Evolutionary conservation across 2,888 invertebrate genomes (phyloP).

Genomic region (Arrhopalites spinosus): DNA sequence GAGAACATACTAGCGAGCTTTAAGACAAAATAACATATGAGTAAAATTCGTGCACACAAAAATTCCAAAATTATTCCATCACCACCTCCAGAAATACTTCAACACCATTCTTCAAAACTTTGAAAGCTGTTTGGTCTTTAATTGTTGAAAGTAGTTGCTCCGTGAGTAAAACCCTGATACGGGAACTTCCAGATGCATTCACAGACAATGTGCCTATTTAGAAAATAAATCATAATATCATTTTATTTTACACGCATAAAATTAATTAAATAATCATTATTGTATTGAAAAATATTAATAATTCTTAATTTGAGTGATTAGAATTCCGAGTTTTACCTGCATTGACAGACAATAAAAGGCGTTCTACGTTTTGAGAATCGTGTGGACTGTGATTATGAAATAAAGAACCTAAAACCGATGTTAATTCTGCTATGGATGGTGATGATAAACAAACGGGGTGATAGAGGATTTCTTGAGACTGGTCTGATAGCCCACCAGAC

Average conservation of each 20-base stretch:
- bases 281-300: too few relatives aligned
- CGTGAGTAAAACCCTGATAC: constrained; percentile 53
- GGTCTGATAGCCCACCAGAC: background rate
- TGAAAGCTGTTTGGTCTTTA: constrained; percentile 55
- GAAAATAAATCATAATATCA: too few relatives aligned
- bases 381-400: constrained; percentile 46
- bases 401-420: constrained; percentile 50
- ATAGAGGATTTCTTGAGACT: constrained; percentile 37
- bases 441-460: constrained; percentile 54
- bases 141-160: constrained; percentile 54
- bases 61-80: background rate
- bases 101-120: constrained; percentile 48
- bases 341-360: constrained; percentile 51
- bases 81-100: constrained; percentile 53
- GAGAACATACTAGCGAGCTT: too few relatives aligned
- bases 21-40: too few relatives aligned
- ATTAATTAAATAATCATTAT: too few relatives aligned
- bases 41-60: background rate
- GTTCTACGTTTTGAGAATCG: constrained; percentile 47
- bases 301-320: too few relatives aligned
- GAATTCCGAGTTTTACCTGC: too few relatives aligned
- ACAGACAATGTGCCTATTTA: too few relatives aligned
- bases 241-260: too few relatives aligned
- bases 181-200: constrained; percentile 46
- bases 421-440: constrained; percentile 54